Conservation (phyloP, 92 coral and sea anemone species). For the Siderastrea radians region DNA sequence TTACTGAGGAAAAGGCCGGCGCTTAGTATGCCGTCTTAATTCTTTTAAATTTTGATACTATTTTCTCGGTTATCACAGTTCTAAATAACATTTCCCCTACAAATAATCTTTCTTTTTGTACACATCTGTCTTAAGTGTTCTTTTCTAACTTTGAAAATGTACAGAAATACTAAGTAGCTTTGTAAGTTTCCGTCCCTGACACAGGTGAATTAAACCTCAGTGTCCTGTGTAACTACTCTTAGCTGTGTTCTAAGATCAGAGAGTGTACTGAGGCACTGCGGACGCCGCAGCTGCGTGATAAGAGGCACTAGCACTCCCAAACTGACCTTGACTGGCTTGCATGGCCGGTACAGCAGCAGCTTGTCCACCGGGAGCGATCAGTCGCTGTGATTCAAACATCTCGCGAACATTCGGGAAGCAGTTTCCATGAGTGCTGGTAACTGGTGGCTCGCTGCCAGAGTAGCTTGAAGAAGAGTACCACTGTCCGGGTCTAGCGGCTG, state of each 20-base stretch:
- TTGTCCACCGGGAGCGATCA: constrained; percentile 76
- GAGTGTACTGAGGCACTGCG: constrained; percentile 47
- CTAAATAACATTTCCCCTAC: constrained; percentile 23
- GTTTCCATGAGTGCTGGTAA: constrained; percentile 59
- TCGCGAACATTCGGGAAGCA: constrained; percentile 97
- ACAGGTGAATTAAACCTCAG: constrained; percentile 21
- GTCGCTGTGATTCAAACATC: constrained; percentile 99
- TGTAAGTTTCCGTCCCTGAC: constrained; percentile 8
- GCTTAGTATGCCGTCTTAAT: background rate
- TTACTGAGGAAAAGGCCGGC: background rate
- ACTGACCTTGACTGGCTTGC: constrained; percentile 88
- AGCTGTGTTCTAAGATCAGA: constrained; percentile 37
- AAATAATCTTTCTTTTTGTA: background rate
- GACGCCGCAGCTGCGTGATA: constrained; percentile 63
- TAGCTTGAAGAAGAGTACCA: constrained; percentile 76
- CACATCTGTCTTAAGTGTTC: constrained; percentile 32
- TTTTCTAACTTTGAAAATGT: constrained; percentile 23
- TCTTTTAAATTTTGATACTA: constrained; percentile 17
- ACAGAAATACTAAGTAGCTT: constrained; percentile 5
- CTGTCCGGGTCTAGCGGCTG: constrained; percentile 53
- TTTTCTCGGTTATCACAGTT: constrained; percentile 32
- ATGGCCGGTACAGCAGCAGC: constrained; percentile 42
- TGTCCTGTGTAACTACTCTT: constrained; percentile 25
- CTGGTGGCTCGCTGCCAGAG: constrained; percentile 54
- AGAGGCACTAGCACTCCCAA: constrained; percentile 80